phyloP scores from a whole-genome alignment of 2,888 invertebrate species.

The Hesperia comma region DNA sequence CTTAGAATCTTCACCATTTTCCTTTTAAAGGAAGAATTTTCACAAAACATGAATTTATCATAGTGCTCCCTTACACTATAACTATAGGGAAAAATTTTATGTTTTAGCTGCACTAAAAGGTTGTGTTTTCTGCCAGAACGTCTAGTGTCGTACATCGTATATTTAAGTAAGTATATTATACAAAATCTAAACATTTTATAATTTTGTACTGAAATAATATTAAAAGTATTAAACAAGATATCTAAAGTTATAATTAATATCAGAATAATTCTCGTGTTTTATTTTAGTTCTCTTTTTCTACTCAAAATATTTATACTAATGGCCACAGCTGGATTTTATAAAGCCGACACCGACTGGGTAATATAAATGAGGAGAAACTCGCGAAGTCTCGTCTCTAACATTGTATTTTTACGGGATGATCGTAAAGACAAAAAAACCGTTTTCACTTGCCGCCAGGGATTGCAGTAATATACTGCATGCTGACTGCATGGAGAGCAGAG shows the following conservation, averaged over 20 bases:
- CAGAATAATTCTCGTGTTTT: not conserved
- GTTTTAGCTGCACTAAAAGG: too few species aligned
- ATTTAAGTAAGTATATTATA: too few species aligned
- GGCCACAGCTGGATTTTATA: slow-evolving; percentile 31
- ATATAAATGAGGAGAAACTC: not conserved
- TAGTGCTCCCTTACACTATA: too few species aligned
- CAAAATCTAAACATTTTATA: too few species aligned
- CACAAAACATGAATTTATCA: too few species aligned
- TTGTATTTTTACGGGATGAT: slow-evolving; percentile 47
- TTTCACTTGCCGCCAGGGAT: slow-evolving; percentile 29
- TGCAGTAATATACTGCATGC: slow-evolving; percentile 24
- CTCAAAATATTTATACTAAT: slow-evolving; percentile 11
- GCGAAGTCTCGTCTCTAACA: slow-evolving; percentile 42
- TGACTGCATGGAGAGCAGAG: too few species aligned
- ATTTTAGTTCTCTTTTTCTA: not conserved
- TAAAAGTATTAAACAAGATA: not conserved
- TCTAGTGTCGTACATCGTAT: too few species aligned
- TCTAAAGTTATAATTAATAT: not conserved
- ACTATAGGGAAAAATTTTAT: too few species aligned
- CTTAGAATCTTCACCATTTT: too few species aligned
- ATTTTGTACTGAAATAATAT: too few species aligned
- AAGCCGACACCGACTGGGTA: slow-evolving; percentile 12
- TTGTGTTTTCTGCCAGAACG: too few species aligned
- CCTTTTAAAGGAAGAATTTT: too few species aligned
- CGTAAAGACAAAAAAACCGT: slow-evolving; percentile 39